Conservation (phyloP, 2,113 vertebrate species). For the Hassar affinis region DNA sequence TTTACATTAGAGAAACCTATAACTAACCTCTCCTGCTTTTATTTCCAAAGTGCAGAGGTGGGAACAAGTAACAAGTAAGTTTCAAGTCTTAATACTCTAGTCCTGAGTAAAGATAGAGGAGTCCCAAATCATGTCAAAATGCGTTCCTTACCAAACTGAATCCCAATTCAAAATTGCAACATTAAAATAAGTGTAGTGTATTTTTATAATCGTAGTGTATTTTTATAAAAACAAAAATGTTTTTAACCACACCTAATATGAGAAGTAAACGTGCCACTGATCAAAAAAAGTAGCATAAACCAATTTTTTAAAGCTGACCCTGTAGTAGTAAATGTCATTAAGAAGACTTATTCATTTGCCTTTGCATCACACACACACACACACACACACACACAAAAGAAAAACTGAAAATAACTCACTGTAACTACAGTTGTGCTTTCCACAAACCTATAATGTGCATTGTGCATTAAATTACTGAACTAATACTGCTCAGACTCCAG, state of each 20-base stretch:
- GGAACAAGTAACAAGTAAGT: slow-evolving; percentile 29
- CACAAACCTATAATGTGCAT: not conserved
- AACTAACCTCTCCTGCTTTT: slow-evolving; percentile 48
- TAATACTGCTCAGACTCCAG: too few species aligned
- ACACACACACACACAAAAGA: too few species aligned
- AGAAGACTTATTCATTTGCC: not conserved
- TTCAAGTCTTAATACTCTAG: slow-evolving; percentile 8
- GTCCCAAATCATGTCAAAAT: not conserved
- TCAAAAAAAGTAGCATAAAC: not conserved
- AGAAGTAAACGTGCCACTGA: not conserved
- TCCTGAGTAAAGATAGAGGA: not conserved
- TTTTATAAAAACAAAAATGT: not conserved
- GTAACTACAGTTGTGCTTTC: not conserved
- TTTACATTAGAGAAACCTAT: slow-evolving; percentile 70
- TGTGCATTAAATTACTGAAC: not conserved
- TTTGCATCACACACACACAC: not conserved
- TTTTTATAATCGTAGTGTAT: too few species aligned
- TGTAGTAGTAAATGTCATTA: not conserved
- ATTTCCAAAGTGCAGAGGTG: not conserved
- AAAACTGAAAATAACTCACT: not conserved
- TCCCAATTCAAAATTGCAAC: not conserved
- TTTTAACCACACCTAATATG: not conserved
- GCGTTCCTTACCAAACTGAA: not conserved
- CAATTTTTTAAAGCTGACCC: not conserved
- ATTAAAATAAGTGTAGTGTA: not conserved